Percentiles rank a stretch among this genome's conserved stretches.
These are phyloP conservation scores for Hydrochoerus hydrochaeris DNA, from an alignment of 2,113 vertebrate genomes.

Conservation along the genomic window DNA sequence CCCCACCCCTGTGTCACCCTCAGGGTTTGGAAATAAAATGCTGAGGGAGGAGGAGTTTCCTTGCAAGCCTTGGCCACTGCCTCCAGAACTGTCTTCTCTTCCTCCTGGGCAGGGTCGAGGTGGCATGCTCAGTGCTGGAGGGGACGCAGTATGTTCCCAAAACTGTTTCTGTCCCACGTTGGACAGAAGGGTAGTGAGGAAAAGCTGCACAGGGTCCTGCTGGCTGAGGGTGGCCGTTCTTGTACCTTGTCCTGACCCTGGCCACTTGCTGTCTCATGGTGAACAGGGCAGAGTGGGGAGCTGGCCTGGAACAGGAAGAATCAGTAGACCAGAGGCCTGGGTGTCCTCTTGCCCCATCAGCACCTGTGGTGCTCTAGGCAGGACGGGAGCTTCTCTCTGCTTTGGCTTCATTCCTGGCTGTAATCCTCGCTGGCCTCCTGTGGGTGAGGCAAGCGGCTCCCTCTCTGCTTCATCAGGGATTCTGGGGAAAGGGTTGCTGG, in stretches of 20 bases:
- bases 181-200: fast-evolving
- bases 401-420: background rate
- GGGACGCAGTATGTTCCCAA: background rate
- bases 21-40: background rate
- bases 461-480: background rate
- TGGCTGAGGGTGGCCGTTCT: background rate
- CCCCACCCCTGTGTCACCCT: background rate
- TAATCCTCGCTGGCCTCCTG: fast-evolving
- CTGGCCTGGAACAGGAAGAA: background rate
- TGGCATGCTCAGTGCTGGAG: background rate
- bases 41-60: background rate
- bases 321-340: background rate
- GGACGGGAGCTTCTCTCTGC: background rate
- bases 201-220: background rate
- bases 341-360: background rate
- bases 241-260: too few relatives aligned
- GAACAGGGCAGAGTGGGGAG: too few relatives aligned
- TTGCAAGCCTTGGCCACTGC: background rate
- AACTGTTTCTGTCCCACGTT: background rate
- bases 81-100: background rate
- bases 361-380: background rate
- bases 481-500: background rate
- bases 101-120: background rate
- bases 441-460: background rate
- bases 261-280: background rate